Evolutionary conservation across 2,113 vertebrate species (phyloP).

Genomic region (Seriola rivoliana): DNA sequence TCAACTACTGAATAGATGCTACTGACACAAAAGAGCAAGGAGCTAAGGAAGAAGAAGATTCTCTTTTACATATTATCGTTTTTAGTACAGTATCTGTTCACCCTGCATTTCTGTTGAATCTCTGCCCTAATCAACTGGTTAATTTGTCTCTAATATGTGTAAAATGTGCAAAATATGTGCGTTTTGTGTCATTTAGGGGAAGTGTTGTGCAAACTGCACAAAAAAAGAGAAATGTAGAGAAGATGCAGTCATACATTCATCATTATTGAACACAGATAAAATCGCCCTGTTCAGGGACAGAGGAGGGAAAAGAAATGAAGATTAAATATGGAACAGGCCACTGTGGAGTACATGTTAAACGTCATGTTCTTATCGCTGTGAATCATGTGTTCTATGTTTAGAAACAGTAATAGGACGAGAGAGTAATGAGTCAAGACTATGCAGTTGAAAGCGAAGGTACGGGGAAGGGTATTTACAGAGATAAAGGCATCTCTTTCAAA

Average conservation of each 20-base stretch:
- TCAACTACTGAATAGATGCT: not conserved
- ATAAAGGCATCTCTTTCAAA: not conserved
- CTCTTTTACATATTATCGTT: not conserved
- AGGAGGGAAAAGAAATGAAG: not conserved
- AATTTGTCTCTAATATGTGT: not conserved
- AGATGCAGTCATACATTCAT: not conserved
- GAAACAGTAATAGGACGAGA: not conserved
- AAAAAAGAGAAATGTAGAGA: no score
- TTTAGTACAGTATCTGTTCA: not conserved
- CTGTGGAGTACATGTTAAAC: not conserved
- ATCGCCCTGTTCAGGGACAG: not conserved
- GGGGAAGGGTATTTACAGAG: not conserved
- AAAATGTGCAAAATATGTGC: no score
- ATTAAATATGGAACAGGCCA: not conserved
- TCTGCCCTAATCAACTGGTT: not conserved
- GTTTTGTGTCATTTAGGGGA: no score
- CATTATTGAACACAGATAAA: constrained; percentile 20
- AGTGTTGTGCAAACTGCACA: no score
- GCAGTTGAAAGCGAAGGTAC: not conserved
- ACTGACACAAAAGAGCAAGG: not conserved
- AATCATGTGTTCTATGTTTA: constrained; percentile 33
- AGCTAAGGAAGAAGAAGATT: no score
- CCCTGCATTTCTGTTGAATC: no score
- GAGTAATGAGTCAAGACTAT: not conserved
- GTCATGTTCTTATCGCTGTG: constrained; percentile 7